Percentiles rank a stretch among this genome's conserved stretches.
These are phyloP conservation scores for Phyto melanocephala DNA, from an alignment of 2,888 invertebrate species.

Conservation along the genomic window DNA sequence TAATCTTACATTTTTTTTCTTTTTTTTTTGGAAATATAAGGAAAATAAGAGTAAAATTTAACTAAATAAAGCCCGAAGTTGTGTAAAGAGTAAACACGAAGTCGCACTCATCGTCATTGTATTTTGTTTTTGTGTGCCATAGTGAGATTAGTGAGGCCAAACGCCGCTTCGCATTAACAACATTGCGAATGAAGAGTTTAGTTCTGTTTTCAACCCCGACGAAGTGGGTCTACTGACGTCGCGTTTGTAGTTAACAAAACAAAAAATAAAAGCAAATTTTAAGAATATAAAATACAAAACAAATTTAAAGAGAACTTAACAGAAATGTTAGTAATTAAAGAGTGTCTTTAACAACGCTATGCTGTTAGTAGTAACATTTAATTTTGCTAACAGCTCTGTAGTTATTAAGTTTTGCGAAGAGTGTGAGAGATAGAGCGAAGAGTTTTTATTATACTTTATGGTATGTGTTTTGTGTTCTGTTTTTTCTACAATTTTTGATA, in stretches of 20 bases:
- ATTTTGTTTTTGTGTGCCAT: slow-evolving; percentile 42
- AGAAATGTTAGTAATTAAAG: slow-evolving; percentile 47
- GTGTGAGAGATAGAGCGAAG: slow-evolving; percentile 16
- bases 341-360: not conserved
- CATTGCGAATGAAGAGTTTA: slow-evolving; percentile 66
- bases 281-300: slow-evolving; percentile 30
- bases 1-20: slow-evolving; percentile 1
- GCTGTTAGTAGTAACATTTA: not conserved
- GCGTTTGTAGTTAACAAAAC: slow-evolving; percentile 57
- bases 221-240: slow-evolving; percentile 62
- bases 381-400: slow-evolving; percentile 23
- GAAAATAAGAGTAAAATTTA: slow-evolving; percentile 53
- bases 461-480: slow-evolving; percentile 52
- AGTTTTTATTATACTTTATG: slow-evolving; percentile 31
- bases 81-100: slow-evolving; percentile 58
- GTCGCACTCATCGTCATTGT: slow-evolving; percentile 19
- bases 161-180: slow-evolving; percentile 63
- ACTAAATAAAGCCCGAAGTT: slow-evolving; percentile 49
- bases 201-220: slow-evolving; percentile 69
- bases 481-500: slow-evolving; percentile 42
- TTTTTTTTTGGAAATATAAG: slow-evolving; percentile 53
- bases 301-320: slow-evolving; percentile 23
- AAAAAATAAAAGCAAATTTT: slow-evolving; percentile 33
- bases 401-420: not conserved
- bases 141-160: slow-evolving; percentile 48